phyloP scores from a whole-genome alignment of 2,797 vertebrate species.

The Strix occidentalis region DNA sequence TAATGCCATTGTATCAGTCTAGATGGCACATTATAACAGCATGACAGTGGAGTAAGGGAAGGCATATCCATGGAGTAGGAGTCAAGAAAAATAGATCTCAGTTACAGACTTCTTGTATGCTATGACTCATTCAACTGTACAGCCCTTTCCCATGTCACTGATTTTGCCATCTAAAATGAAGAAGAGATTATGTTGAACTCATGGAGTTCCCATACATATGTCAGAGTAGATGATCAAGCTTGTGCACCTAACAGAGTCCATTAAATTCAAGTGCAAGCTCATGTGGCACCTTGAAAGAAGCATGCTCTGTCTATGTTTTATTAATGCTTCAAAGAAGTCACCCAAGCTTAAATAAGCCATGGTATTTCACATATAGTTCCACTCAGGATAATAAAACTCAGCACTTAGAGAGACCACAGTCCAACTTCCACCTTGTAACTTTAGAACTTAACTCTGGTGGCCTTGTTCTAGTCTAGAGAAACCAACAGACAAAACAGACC shows the following conservation, averaged over 20 bases:
- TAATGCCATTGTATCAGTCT: not conserved
- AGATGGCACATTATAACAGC: not conserved
- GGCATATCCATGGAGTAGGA: not conserved
- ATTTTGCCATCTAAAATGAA: slow-evolving; percentile 11
- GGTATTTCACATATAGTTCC: not conserved
- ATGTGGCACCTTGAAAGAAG: not conserved
- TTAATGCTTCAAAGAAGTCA: not conserved
- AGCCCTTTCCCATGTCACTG: not conserved
- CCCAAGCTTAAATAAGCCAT: not conserved
- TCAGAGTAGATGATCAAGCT: not conserved
- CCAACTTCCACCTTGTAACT: not conserved
- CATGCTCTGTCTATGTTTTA: not conserved
- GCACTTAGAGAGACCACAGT: not conserved
- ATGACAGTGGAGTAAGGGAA: not conserved
- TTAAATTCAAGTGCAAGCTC: not conserved
- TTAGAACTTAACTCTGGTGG: not conserved
- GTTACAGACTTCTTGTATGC: not conserved
- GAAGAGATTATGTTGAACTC: not conserved
- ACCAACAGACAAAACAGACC: not conserved
- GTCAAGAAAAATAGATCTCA: not conserved
- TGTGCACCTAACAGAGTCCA: not conserved
- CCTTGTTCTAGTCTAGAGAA: not conserved
- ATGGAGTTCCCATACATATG: not conserved
- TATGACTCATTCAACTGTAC: not conserved
- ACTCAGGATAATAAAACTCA: not conserved